Evolutionary conservation across 1,140 invertebrate genomes (phyloP), one percentile per base, ranked within the genome.

Genomic region (Microplitis mediator): DNA sequence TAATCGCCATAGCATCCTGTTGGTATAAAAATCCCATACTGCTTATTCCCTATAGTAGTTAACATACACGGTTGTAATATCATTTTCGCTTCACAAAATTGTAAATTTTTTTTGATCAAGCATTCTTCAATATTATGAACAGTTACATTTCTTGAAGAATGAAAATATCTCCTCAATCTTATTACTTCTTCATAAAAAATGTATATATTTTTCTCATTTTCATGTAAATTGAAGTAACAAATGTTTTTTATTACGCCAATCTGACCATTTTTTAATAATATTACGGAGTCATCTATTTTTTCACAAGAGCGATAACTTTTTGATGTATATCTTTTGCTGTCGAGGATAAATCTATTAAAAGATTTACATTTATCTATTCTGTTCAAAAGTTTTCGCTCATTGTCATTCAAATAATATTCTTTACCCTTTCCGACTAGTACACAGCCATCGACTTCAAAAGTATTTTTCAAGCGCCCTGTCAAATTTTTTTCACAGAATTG

Each of bases 391-490:
- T n/a, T 11, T 35, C 34, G 8, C 58, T 72, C 70, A 36, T 4
- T 6, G 3, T 39, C 51, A 56, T 65, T 60, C n/a, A 65, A 39
- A 11, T 35, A 31, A 58, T 66, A 72, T 32, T 54, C 35, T 65
- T 56, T 65, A 50, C 70, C 70, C 9, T n/a, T 64, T 2, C 62
- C 70, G 16, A 72, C 65, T 54, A 72, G 39, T 34, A 36, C 35
- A 13, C 34, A 65, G 14, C 34, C 34, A 23, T 50, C 51, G 4
- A 39, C 14, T 56, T 58, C 34, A 13, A 8, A 32, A 11, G 14
- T 13, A 36, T 35, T 50, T 65, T 72, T 64, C 3, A 72, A 32
- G 54, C n/a, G 23, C 4, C 51, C 35, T 9, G 9, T 11, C 2
- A 50, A 52, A 56, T 32, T 34, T 65, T 11, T 16, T 14, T 72